Evolutionary conservation across 2,888 invertebrate species (phyloP).

Genomic region (Cryptus viduatorius): DNA sequence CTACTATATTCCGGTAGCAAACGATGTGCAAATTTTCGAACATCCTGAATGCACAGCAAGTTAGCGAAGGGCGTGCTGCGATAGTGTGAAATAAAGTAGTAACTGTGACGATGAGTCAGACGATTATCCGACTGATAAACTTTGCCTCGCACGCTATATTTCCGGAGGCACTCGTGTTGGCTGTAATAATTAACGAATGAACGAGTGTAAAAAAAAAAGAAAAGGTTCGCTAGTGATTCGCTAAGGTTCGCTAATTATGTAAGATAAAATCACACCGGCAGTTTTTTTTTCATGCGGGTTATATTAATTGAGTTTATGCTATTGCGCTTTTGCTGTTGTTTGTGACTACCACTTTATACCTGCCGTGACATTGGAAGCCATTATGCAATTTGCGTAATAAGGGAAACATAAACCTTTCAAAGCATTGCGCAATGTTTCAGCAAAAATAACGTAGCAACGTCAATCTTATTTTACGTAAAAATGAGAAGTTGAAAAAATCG

Average conservation of each 20-base stretch:
- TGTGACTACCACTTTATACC: too few species aligned
- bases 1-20: neutral
- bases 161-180: constrained; percentile 2
- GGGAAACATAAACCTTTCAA: too few species aligned
- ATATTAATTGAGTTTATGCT: neutral
- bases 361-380: neutral
- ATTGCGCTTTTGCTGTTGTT: neutral
- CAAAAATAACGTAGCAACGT: too few species aligned
- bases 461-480: too few species aligned
- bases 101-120: constrained; percentile 60
- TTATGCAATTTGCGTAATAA: too few species aligned
- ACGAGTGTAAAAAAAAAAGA: constrained; percentile 4
- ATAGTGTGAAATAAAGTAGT: constrained; percentile 38
- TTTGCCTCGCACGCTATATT: constrained; percentile 46
- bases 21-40: neutral
- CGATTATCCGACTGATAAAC: constrained; percentile 52
- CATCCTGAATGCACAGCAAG: neutral
- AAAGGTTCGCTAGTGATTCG: constrained; percentile 5
- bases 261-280: constrained; percentile 9
- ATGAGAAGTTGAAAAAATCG: too few species aligned
- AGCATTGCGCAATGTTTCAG: too few species aligned
- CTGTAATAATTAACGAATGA: constrained; percentile 22
- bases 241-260: constrained; percentile 48
- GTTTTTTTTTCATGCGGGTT: neutral
- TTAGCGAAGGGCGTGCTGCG: neutral